Conservation (phyloP, 1,140 invertebrate species). For the Zophobas morio region DNA sequence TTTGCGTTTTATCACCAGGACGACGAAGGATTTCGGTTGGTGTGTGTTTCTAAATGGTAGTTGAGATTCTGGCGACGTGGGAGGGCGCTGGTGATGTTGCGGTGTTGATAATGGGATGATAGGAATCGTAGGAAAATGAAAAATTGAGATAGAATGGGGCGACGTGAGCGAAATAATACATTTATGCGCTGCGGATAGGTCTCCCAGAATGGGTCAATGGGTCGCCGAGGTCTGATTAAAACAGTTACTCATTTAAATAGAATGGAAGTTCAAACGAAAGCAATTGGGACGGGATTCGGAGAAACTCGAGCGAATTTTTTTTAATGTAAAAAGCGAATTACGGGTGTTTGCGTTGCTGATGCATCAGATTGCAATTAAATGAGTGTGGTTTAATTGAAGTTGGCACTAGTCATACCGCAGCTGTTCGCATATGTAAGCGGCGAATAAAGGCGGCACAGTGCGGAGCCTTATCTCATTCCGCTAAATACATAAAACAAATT, state of each 20-base stretch:
- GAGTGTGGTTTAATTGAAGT: no score
- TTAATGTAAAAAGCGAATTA: no score
- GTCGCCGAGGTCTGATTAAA: conserved; percentile 19
- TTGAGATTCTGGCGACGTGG: no score
- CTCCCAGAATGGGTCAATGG: background rate
- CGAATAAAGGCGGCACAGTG: no score
- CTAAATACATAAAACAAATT: no score
- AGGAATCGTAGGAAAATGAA: background rate
- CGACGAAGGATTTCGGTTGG: background rate
- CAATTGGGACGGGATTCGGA: background rate
- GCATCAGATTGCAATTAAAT: no score
- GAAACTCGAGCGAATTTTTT: background rate
- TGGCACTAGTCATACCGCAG: no score
- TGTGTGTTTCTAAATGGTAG: no score
- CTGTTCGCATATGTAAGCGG: no score
- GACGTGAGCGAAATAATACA: conserved; percentile 15
- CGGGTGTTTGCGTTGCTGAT: no score
- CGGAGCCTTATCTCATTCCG: no score
- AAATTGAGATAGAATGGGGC: conserved; percentile 26
- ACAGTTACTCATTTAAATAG: conserved; percentile 26
- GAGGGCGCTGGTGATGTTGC: background rate
- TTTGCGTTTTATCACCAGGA: no score
- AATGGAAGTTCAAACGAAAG: background rate
- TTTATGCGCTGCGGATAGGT: background rate
- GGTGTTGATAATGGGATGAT: conserved; percentile 6